Conservation (phyloP, 2,113 vertebrate species). For the Cacatua alba region DNA sequence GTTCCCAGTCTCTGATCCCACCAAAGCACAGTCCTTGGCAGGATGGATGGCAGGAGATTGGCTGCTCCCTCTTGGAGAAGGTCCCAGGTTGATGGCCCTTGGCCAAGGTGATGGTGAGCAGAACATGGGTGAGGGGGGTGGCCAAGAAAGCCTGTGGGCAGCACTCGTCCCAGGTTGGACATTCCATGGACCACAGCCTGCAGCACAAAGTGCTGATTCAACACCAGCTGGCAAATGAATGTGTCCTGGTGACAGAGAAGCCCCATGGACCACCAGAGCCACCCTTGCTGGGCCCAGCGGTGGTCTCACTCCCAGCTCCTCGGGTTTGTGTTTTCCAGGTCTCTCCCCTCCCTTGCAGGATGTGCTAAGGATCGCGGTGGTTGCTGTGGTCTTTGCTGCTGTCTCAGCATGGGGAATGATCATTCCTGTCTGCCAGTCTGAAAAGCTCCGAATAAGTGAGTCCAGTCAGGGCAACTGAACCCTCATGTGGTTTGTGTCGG, state of each 20-base stretch:
- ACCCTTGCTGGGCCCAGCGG: fast-evolving
- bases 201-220: not conserved
- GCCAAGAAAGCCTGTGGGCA: fast-evolving
- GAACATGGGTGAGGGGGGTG: fast-evolving
- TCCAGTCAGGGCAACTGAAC: not conserved
- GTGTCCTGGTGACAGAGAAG: not conserved
- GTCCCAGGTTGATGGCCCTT: not conserved
- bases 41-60: not conserved
- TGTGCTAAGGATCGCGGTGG: not conserved
- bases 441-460: slow-evolving; percentile 60
- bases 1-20: not conserved
- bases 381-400: not conserved
- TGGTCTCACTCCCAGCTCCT: not conserved
- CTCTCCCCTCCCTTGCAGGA: not conserved
- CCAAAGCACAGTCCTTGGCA: not conserved
- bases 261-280: not conserved
- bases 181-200: not conserved
- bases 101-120: not conserved
- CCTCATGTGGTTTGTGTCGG: not conserved
- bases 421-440: slow-evolving; percentile 40
- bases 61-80: not conserved
- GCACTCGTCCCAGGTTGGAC: fast-evolving
- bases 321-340: not conserved
- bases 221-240: not conserved
- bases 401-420: not conserved